Conservation (phyloP, 2,113 vertebrate species). For the Otus sunia region DNA sequence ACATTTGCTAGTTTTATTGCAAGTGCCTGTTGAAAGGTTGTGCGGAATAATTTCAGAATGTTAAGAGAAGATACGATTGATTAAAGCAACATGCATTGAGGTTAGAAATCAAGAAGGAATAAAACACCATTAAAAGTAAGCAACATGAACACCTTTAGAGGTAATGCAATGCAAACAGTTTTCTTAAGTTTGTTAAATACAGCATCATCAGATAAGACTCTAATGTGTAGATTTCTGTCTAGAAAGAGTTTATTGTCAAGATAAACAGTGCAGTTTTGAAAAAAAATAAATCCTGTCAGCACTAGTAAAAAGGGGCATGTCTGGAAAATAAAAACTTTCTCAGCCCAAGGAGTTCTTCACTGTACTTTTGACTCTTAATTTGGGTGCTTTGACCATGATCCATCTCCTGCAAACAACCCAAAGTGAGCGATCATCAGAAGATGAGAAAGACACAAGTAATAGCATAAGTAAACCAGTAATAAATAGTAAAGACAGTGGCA, state of each 20-base stretch:
- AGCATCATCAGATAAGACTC: not conserved
- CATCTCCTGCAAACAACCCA: not conserved
- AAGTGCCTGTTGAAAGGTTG: not conserved
- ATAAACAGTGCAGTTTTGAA: not conserved
- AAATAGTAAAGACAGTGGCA: not conserved
- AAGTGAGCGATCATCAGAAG: not conserved
- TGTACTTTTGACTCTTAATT: not conserved
- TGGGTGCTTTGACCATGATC: not conserved
- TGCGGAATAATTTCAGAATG: not conserved
- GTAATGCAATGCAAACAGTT: not conserved
- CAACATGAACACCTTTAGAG: not conserved
- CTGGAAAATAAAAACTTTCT: not conserved
- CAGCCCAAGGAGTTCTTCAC: not conserved
- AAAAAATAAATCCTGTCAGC: not conserved
- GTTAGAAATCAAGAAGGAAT: not conserved
- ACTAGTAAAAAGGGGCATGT: not conserved
- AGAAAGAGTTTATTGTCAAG: not conserved
- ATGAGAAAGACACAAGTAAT: not conserved
- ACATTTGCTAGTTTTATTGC: not conserved
- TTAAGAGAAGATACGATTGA: not conserved
- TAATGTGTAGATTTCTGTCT: not conserved
- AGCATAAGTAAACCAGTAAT: not conserved
- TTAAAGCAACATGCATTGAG: not conserved
- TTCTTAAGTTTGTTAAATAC: not conserved
- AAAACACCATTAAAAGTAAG: not conserved